phyloP scores from a whole-genome alignment of 2,797 vertebrate species.

The Sebastiscus albofasciatus region DNA sequence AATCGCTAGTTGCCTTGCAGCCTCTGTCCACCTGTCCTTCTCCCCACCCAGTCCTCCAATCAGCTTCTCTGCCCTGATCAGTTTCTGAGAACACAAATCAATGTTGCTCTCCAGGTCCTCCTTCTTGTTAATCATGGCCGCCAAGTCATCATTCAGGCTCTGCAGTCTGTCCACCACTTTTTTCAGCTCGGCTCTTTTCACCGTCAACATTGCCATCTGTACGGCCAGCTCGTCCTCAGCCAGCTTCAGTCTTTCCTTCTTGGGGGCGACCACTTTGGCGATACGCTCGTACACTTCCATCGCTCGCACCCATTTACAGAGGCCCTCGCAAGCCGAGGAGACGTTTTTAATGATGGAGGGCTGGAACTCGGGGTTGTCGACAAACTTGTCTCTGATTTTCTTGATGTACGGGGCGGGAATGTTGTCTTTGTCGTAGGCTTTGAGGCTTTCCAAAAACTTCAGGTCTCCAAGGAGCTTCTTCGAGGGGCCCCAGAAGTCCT shows the following conservation, averaged over 20 bases:
- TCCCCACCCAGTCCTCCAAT: conserved; percentile 95
- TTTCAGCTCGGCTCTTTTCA: conserved; percentile 90
- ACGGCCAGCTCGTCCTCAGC: conserved; percentile 83
- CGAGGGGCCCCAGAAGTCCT: conserved; percentile 93
- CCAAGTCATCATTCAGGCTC: conserved; percentile 87
- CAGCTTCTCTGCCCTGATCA: conserved; percentile 90
- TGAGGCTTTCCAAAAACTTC: conserved; percentile 92
- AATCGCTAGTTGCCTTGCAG: conserved; percentile 82
- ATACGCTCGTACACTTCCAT: conserved; percentile 94
- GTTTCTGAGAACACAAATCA: conserved; percentile 90
- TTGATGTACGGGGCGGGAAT: conserved; percentile 88
- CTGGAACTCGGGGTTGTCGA: conserved; percentile 90
- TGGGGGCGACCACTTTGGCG: conserved; percentile 92
- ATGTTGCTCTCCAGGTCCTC: conserved; percentile 88
- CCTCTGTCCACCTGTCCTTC: conserved; percentile 94
- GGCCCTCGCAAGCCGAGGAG: conserved; percentile 93
- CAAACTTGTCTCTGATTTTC: conserved; percentile 90
- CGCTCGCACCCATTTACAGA: conserved; percentile 95
- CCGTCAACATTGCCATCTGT: conserved; percentile 87
- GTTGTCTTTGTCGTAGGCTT: conserved; percentile 91
- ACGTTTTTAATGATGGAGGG: conserved; percentile 91
- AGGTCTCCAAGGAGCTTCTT: conserved; percentile 94
- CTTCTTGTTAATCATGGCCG: conserved; percentile 87
- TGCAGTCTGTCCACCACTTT: conserved; percentile 87
- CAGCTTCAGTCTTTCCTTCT: conserved; percentile 84